These are phyloP conservation scores for Tethya wilhelma DNA, from an alignment of 37 sponge, comb jelly and placozoan species.

Conservation along the genomic window DNA sequence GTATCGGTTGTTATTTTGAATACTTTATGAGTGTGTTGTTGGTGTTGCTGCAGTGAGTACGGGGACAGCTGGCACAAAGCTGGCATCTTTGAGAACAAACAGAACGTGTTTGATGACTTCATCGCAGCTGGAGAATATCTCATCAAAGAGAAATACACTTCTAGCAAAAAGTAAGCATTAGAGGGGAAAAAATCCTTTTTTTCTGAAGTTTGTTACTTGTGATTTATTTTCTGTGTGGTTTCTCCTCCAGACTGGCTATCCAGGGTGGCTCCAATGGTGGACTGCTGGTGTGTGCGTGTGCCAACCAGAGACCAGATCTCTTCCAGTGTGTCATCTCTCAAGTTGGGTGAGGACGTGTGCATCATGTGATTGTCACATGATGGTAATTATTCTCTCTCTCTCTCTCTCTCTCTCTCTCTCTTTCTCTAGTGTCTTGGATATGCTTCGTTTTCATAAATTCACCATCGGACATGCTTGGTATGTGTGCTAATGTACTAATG, in stretches of 20 bases:
- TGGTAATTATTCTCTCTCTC: neutral
- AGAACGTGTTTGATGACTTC: slow-evolving; percentile 98
- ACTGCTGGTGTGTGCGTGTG: slow-evolving; percentile 92
- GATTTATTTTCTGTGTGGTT: too few relatives aligned
- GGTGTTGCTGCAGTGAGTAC: slow-evolving; percentile 86
- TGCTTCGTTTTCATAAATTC: slow-evolving; percentile 96
- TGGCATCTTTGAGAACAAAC: slow-evolving; percentile 87
- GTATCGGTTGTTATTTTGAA: neutral
- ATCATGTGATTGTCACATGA: neutral
- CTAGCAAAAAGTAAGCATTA: slow-evolving; percentile 28
- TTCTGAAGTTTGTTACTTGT: too few relatives aligned
- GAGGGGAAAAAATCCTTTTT: too few relatives aligned
- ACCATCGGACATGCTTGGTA: slow-evolving; percentile 98
- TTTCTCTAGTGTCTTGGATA: slow-evolving; percentile 83
- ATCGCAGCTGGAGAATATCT: slow-evolving; percentile 91
- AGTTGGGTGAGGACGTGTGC: slow-evolving; percentile 76
- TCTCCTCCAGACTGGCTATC: slow-evolving; percentile 77
- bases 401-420: neutral
- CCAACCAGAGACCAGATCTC: slow-evolving; percentile 97
- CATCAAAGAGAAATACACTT: slow-evolving; percentile 75
- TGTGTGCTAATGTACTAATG: slow-evolving; percentile 6
- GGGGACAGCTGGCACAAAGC: slow-evolving; percentile 95
- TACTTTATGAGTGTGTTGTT: too few relatives aligned
- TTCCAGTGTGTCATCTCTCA: slow-evolving; percentile 92
- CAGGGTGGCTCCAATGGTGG: slow-evolving; percentile 98